phyloP scores from a whole-genome alignment of 2,888 invertebrate species.

The Hirtodrosophila cameraria region DNA sequence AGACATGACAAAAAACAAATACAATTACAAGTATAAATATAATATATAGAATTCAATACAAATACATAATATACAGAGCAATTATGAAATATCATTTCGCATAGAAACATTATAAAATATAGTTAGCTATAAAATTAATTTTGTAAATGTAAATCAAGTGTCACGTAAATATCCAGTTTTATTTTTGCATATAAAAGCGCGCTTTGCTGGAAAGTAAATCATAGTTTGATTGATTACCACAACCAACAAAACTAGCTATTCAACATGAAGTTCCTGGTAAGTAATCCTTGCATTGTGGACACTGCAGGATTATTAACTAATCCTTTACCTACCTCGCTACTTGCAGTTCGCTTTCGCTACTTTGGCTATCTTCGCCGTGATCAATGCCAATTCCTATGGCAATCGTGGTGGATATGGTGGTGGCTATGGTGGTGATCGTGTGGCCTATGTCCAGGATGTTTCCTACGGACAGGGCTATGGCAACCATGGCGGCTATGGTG shows the following conservation, averaged over 20 bases:
- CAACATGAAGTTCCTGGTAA: constrained; percentile 77
- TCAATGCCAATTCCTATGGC: constrained; percentile 48
- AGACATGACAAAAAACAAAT: constrained; percentile 25
- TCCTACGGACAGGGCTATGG: constrained; percentile 28
- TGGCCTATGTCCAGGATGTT: constrained; percentile 44
- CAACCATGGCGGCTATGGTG: constrained; percentile 8
- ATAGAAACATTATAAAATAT: constrained; percentile 40
- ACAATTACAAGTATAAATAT: constrained; percentile 15
- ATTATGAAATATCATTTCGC: constrained; percentile 37
- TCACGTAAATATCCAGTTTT: constrained; percentile 57
- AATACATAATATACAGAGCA: constrained; percentile 17
- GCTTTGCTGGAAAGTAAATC: constrained; percentile 40
- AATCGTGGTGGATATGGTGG: constrained; percentile 30
- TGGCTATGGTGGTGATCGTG: constrained; percentile 16
- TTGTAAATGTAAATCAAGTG: constrained; percentile 12
- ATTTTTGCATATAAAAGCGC: constrained; percentile 62
- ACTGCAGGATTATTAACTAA: constrained; percentile 7
- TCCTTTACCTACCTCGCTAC: constrained; percentile 2
- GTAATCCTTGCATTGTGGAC: constrained; percentile 34
- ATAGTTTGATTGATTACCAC: constrained; percentile 76
- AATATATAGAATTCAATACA: not conserved
- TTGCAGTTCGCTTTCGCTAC: constrained; percentile 58
- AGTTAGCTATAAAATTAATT: constrained; percentile 14
- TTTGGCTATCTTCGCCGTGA: constrained; percentile 59
- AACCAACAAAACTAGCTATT: constrained; percentile 63